phyloP scores from a whole-genome alignment of 2,797 vertebrate genomes.

The Pipistrellus nathusii region DNA sequence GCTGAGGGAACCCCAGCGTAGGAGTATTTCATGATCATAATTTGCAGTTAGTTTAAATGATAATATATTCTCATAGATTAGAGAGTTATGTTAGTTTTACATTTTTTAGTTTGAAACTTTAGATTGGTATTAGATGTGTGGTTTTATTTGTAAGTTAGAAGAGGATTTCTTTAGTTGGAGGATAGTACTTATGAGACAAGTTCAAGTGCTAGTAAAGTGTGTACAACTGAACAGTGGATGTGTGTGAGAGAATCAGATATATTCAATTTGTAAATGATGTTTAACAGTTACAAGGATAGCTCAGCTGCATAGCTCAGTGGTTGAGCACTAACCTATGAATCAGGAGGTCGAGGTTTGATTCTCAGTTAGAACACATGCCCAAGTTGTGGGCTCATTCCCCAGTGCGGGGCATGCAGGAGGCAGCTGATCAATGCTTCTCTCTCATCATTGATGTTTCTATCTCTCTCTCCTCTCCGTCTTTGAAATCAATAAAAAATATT shows the following conservation, averaged over 20 bases:
- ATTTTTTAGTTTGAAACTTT: background rate
- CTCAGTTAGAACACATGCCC: no score
- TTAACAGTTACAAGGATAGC: background rate
- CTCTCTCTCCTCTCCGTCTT: no score
- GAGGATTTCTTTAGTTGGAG: background rate
- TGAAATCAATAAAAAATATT: no score
- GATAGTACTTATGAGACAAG: background rate
- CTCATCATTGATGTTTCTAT: no score
- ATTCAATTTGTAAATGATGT: background rate
- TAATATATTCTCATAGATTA: background rate
- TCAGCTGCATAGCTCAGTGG: no score
- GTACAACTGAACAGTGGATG: background rate
- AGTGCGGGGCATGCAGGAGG: no score
- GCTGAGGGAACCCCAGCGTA: background rate
- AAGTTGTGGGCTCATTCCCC: no score
- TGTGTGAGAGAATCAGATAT: background rate
- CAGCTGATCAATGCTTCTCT: no score
- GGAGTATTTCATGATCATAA: background rate
- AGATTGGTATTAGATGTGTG: background rate
- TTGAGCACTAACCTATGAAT: no score
- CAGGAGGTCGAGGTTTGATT: no score
- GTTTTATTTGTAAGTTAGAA: slow-evolving; percentile 5
- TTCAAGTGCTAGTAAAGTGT: background rate
- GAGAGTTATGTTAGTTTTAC: background rate
- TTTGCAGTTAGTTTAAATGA: background rate